A percentile compares a stretch with the other conserved stretches of the same genome.
phyloP scores from a whole-genome alignment of 2,888 invertebrate genomes.

The Agonopterix arenella region DNA sequence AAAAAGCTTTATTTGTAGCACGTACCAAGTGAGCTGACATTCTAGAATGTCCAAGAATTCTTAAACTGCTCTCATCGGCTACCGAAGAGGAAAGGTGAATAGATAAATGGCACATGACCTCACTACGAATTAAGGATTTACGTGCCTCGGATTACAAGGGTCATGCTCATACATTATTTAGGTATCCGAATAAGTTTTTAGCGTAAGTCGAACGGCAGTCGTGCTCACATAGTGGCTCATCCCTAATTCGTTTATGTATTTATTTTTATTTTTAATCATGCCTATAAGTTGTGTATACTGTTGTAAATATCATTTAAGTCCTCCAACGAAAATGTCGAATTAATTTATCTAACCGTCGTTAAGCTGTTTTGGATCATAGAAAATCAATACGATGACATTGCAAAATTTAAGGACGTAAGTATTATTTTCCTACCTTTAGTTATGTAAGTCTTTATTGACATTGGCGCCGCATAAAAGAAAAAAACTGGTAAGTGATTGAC shows the following conservation, averaged over 20 bases:
- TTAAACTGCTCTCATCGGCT: background rate
- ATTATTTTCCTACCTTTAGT: background rate
- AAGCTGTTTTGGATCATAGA: slow-evolving; percentile 1
- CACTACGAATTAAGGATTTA: slow-evolving; percentile 17
- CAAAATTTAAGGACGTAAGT: background rate
- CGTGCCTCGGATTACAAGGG: slow-evolving; percentile 21
- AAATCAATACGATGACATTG: background rate
- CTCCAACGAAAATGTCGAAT: slow-evolving; percentile 9
- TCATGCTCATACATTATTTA: slow-evolving; percentile 14
- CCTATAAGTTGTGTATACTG: too few relatives aligned
- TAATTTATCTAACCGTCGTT: slow-evolving; percentile 9
- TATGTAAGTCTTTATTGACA: slow-evolving; percentile 8
- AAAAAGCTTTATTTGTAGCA: slow-evolving; percentile 22
- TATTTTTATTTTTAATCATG: too few relatives aligned
- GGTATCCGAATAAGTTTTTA: too few relatives aligned
- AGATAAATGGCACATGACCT: slow-evolving; percentile 18
- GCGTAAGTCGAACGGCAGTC: too few relatives aligned
- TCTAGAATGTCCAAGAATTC: background rate
- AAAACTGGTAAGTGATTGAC: slow-evolving; percentile 37
- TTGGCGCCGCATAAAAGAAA: slow-evolving; percentile 39
- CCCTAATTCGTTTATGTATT: too few relatives aligned
- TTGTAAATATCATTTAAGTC: too few relatives aligned
- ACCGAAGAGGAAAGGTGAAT: slow-evolving; percentile 22
- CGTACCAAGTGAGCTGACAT: background rate
- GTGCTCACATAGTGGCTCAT: too few relatives aligned